Base-by-base conservation (phyloP, 2,888 invertebrate species). In the Spicauda simplicius region DNA sequence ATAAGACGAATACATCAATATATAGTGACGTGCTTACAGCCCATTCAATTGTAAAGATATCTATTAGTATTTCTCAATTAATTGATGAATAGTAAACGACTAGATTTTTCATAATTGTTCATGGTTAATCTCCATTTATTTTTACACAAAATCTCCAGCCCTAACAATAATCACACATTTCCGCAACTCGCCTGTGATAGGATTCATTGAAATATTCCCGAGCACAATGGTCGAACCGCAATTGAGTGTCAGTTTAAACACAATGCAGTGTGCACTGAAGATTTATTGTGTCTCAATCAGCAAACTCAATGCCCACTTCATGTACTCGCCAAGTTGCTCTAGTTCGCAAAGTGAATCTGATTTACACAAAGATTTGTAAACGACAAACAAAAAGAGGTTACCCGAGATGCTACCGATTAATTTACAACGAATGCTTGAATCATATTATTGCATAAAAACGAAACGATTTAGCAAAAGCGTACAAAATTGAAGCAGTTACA, bases 181-280 rank as follows among this genome's bases (percentile, higher is more conserved):
- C 64, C 63, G 57, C 61, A 64, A 14, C 53, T 20, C 60, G 54
- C 18, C 37, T 61, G 53, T 68, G 64, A 70, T 70, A 64, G 65
- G 63, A 66, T 70, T 61, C 65, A 70, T 64, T 70, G 65, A 58
- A 64, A 65, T 64, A 69, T 67, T 56, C 57, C 54, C 41, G 60
- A 66, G 45, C 57, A 68, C 62, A 62, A 62, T 61, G 53, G 52
- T 56, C 37, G 55, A 60, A 61, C 60, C 66, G 20, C 66, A 66
- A 66, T 61, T 61, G 66, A 66, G 60, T 61, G 66, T 60, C 66
- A 66, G 60, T 50, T 66, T 61, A 61, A 66, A 50, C 66, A 66
- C 66, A 66, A 66, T 66, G 60, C 55, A 61, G 33, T 33, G 50
- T 61, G 61, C 61, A 67, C 48, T 18, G 61, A 33, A 60, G 65